Evolutionary conservation across 1,140 invertebrate genomes (phyloP).

Genomic region (Drosophila asahinai): DNA sequence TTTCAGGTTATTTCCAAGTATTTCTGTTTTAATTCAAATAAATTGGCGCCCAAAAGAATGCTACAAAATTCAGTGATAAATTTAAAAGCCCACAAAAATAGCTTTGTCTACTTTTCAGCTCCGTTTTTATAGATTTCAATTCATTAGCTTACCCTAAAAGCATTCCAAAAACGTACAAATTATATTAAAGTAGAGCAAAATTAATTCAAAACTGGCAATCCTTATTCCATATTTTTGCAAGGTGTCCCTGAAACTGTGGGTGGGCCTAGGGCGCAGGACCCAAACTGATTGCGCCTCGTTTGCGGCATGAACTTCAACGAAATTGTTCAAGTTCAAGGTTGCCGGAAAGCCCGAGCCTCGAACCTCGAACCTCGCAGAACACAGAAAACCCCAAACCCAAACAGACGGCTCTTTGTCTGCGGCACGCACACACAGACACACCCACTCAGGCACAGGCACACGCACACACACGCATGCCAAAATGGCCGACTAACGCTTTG

Average conservation of each 20-base stretch:
- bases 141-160: no score
- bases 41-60: not conserved
- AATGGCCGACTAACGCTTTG: conserved; percentile 33
- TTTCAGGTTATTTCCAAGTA: no score
- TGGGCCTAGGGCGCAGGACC: conserved; percentile 14
- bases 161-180: no score
- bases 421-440: conserved; percentile 70
- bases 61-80: not conserved
- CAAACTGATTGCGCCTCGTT: conserved; percentile 57
- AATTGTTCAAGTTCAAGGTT: conserved; percentile 81
- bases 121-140: no score
- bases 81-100: no score
- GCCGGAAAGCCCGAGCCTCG: conserved; percentile 66
- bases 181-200: not conserved
- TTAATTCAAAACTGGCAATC: no score
- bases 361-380: conserved; percentile 18
- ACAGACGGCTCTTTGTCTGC: conserved; percentile 64
- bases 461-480: conserved; percentile 26
- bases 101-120: not conserved
- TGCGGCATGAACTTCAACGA: conserved; percentile 67
- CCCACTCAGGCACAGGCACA: conserved; percentile 23
- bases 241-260: conserved; percentile 8
- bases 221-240: not conserved
- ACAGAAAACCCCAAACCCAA: conserved; percentile 33
- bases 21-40: no score